Evolutionary conservation across 2,797 vertebrate genomes (phyloP).

Genomic region (Catamblyrhynchus diadema): DNA sequence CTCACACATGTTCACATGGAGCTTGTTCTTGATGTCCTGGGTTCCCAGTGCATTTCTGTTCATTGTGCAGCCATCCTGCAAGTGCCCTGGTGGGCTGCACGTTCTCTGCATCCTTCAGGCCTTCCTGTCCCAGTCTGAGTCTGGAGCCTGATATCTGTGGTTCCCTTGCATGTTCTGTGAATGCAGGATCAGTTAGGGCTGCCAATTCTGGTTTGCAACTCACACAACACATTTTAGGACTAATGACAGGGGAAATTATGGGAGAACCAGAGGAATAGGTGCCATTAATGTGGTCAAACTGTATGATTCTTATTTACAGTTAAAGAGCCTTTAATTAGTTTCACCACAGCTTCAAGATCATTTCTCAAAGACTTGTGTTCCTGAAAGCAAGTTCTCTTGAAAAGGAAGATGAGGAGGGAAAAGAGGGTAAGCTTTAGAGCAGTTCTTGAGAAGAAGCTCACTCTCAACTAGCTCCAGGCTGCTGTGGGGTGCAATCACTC

Average conservation of each 20-base stretch:
- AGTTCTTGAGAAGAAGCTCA: background rate
- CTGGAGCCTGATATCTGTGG: accelerated
- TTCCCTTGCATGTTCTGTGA: background rate
- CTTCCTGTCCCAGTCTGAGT: background rate
- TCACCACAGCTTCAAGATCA: background rate
- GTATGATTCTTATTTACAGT: background rate
- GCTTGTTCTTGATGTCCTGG: background rate
- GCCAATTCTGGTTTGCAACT: background rate
- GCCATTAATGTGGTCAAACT: background rate
- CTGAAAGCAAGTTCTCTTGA: background rate
- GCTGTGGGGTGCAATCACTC: background rate
- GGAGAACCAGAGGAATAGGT: background rate
- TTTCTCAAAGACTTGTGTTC: background rate
- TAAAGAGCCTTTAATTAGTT: background rate
- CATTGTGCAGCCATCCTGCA: background rate
- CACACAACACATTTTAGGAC: background rate
- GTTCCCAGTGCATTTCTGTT: background rate
- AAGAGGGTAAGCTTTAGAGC: background rate
- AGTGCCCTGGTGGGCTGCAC: background rate
- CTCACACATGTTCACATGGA: background rate
- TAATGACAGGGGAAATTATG: background rate
- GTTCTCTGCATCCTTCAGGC: background rate
- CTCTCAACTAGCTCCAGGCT: background rate
- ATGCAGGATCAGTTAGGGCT: background rate
- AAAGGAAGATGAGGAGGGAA: background rate